Evolutionary conservation across 2,888 invertebrate species (phyloP), one percentile per base, ranked within the genome.

Genomic region (Heliconius cydno): DNA sequence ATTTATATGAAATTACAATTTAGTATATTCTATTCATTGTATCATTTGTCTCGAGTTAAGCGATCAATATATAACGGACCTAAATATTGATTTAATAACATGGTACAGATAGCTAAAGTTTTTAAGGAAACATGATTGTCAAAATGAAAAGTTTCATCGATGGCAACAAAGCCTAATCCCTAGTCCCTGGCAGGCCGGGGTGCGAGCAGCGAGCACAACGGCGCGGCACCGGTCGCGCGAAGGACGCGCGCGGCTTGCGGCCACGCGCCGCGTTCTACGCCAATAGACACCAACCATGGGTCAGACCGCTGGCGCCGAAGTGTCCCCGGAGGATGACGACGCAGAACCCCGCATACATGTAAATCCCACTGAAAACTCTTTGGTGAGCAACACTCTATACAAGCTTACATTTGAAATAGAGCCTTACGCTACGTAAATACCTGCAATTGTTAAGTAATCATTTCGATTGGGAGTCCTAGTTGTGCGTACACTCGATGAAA

Each of bases 331-430:
- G 82, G 92, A 89, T 81, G 93, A 95, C 76, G 95, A 95, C 79
- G 95, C 95, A 80, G 94, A 95, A 85, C 95, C 96, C 76, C 95
- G 94, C 87, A 95, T 95, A 84, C 92, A 91, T 78, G 91, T 92
- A 80, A 94, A 95, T 83, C 94, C 95, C 57, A 93, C 95, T 2
- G 95, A 95, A 84, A 91, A 90, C 82, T 96, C 95, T 79, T 86
- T 96, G 93, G 96, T 96, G 86, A 95, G 96, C 77, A 65, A 9
- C 25, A 41, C 19, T 41, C n/a, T 28, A 65, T 38, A 65, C 12
- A 12, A 63, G 6, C 60, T 63, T 75, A 75, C 12, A 19, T 19
- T 74, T 25, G 65, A 28, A 10, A 12, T 41, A 65, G 65, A 22
- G 28, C n/a, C 28, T 75, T 41, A 65, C n/a, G 75, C 19, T 25